These are phyloP conservation scores for Drosophila lacicola DNA, from an alignment of 2,888 invertebrate genomes.

Conservation along the genomic window DNA sequence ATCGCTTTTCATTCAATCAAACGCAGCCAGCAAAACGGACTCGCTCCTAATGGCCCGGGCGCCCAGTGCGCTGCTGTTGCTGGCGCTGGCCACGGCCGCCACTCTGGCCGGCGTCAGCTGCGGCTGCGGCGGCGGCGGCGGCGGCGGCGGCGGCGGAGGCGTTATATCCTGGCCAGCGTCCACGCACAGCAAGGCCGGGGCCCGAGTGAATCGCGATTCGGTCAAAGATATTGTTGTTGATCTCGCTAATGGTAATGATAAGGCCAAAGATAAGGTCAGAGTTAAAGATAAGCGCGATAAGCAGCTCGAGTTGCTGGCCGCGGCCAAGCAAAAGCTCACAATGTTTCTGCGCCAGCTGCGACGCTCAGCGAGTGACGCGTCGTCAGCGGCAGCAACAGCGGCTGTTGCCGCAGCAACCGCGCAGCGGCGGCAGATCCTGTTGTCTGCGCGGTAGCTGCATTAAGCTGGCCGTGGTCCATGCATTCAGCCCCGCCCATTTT, in stretches of 20 bases:
- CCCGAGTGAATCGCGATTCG: constrained; percentile 36
- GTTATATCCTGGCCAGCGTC: constrained; percentile 34
- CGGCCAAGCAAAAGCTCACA: constrained; percentile 28
- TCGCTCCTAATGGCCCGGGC: constrained; percentile 73
- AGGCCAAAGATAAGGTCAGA: constrained; percentile 23
- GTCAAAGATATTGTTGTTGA: constrained; percentile 11
- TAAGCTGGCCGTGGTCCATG: constrained; percentile 51
- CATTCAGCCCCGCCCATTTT: constrained; percentile 63
- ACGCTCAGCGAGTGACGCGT: constrained; percentile 25
- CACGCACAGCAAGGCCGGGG: constrained; percentile 43
- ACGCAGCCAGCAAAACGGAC: constrained; percentile 84
- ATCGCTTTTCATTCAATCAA: constrained; percentile 85
- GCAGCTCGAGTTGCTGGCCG: constrained; percentile 26
- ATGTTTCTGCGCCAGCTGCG: constrained; percentile 42
- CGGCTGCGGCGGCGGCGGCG: constrained; percentile 46
- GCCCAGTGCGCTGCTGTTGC: constrained; percentile 73
- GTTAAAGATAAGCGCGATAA: constrained; percentile 12
- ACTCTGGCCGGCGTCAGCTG: constrained; percentile 58
- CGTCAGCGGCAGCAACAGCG: constrained; percentile 19
- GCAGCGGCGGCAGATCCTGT: constrained; percentile 41
- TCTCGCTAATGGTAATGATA: constrained; percentile 12
- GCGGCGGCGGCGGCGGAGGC: constrained; percentile 47
- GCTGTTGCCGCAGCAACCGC: constrained; percentile 15
- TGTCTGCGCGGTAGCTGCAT: constrained; percentile 79
- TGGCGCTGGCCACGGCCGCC: constrained; percentile 67